These are phyloP conservation scores for Remorina albescens DNA, from an alignment of 2,797 vertebrate species.

Conservation along the genomic window DNA sequence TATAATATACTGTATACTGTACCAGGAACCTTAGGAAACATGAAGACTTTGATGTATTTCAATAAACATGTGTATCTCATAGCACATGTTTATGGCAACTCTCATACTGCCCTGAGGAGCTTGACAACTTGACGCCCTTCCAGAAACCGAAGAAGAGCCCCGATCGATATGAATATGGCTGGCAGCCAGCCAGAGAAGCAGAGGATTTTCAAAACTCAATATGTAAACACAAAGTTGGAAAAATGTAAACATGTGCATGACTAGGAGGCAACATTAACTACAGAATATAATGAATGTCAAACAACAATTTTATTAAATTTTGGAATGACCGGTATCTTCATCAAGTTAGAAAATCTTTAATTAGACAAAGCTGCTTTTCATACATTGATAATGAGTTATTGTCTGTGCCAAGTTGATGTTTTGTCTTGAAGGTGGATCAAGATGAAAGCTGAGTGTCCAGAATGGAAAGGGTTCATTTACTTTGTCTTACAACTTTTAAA, in stretches of 20 bases:
- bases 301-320: not conserved
- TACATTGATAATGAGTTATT: not conserved
- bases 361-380: not conserved
- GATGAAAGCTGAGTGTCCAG: not conserved
- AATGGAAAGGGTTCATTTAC: not conserved
- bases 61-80: slow-evolving; percentile 53
- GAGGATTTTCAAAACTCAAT: slow-evolving; percentile 40
- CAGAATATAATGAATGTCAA: slow-evolving; percentile 8
- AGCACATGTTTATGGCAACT: slow-evolving; percentile 46
- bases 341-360: not conserved
- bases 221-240: slow-evolving; percentile 32
- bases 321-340: not conserved
- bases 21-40: slow-evolving; percentile 29
- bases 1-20: not conserved
- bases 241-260: slow-evolving; percentile 20
- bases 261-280: slow-evolving; percentile 9
- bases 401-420: slow-evolving; percentile 4
- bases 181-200: slow-evolving; percentile 43
- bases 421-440: slow-evolving; percentile 6
- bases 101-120: slow-evolving; percentile 43
- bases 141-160: slow-evolving; percentile 44
- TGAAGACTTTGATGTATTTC: slow-evolving; percentile 22
- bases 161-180: slow-evolving; percentile 57
- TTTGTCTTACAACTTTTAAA: not conserved
- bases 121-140: slow-evolving; percentile 44